Base-by-base conservation (phyloP, 2,113 vertebrate genomes). In the Lucifuga dentata region DNA sequence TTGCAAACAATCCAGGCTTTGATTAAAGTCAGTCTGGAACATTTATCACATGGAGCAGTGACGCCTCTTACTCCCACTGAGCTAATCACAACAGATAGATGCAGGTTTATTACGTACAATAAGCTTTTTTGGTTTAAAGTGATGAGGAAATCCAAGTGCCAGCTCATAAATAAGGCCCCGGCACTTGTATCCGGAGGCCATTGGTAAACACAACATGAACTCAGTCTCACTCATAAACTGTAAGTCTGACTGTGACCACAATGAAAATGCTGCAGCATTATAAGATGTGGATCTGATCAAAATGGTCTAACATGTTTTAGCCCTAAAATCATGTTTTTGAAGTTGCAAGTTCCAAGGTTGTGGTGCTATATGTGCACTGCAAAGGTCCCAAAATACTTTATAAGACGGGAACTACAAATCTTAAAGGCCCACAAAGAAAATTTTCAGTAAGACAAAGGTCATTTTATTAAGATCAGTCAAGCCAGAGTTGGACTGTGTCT, bases 131-230 rank as follows among this genome's bases (percentile, higher is more conserved):
- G 46, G 58, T 61, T 69, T 46, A 32, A 71, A 59, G 69, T 44
- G 64, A 87, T 66, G 80, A 80, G 56, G 53, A 46, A 58, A 53
- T 70, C 51, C 29, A 62, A 64, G 80, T 65, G 78, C 77, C 83
- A 86, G 77, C 85, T 86, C 85, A 82, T 90, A 90, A 89, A 87
- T 56, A 60, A 78, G 72, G 85, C 79, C 76, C 83, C 24, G 20
- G 62, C n/a, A 32, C 62, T 74, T 59, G 66, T 71, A 67, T 79
- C 86, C 59, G n/a, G 72, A 84, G 85, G 81, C 67, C 40, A 69
- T 80, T 59, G 63, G 81, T 83, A 85, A 83, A 87, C 79, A 73
- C 76, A 88, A 84, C 73, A 70, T 68, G 76, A 78, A 73, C 73
- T 72, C 63, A 58, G 78, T 76, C 82, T 72, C 17, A 24, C 72